Conservation (phyloP, 2,888 invertebrate genomes). For the Pollenia angustigena region DNA sequence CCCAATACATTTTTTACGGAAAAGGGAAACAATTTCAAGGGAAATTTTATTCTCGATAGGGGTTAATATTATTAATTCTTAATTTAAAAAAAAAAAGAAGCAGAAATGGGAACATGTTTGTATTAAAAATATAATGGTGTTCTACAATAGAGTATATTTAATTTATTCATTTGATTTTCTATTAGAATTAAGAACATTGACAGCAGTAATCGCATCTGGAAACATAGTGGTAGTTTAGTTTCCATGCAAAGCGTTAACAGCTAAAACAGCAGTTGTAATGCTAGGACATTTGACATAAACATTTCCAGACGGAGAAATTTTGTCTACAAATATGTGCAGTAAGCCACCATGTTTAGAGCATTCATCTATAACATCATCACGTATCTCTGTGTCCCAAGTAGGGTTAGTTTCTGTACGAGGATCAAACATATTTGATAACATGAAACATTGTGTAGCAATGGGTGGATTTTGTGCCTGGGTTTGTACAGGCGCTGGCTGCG, state of each 20-base stretch:
- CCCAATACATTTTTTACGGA: no score
- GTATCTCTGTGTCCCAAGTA: slow-evolving; percentile 96
- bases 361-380: slow-evolving; percentile 99
- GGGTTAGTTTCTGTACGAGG: slow-evolving; percentile 91
- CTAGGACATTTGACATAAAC: slow-evolving; percentile 99
- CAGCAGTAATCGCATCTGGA: slow-evolving; percentile 94
- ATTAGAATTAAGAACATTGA: slow-evolving; percentile 88
- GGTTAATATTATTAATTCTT: slow-evolving; percentile 12
- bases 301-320: slow-evolving; percentile 96
- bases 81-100: slow-evolving; percentile 29
- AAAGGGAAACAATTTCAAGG: no score
- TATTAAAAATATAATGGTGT: neutral
- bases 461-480: slow-evolving; percentile 90
- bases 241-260: slow-evolving; percentile 98
- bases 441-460: slow-evolving; percentile 99
- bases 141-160: neutral
- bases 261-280: slow-evolving; percentile 97
- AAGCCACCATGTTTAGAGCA: slow-evolving; percentile 99
- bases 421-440: slow-evolving; percentile 99
- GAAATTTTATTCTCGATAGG: no score
- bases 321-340: slow-evolving; percentile 97
- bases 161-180: slow-evolving; percentile 79
- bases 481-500: slow-evolving; percentile 86
- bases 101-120: slow-evolving; percentile 45
- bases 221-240: slow-evolving; percentile 97